Base-by-base conservation (phyloP, 2,888 invertebrate genomes). In the Andrena dorsata region DNA sequence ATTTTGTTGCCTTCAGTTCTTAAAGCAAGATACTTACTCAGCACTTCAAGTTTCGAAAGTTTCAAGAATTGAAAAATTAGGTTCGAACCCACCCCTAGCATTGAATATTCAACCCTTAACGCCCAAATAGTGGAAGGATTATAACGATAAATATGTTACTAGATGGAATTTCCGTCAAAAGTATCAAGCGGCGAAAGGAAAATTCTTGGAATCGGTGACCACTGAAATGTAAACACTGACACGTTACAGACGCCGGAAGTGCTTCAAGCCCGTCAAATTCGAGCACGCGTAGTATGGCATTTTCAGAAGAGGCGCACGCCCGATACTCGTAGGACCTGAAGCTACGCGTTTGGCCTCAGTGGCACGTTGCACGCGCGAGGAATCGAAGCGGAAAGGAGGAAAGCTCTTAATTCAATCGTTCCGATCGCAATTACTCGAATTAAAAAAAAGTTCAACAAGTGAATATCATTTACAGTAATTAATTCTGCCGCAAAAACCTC, bases 291-390 rank as follows among this genome's bases (percentile, higher is more conserved):
- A 30, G 28, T 71, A 47, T 8, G 49, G 75, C 84, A 86, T 86
- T 89, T 89, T 85, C 85, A 89, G 88, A 83, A 86, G 74, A 88
- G 79, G 77, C 84, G 87, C 79, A 81, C 76, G 79, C 87, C 53
- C 76, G 72, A 63, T 75, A 64, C 35, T 76, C 58, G 26, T 68
- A 80, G 76, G 80, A 83, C 64, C 60, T 16, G 69, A 35, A 47
- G 23, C 56, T 30, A 60, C 77, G 28, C 63, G 56, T 60, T 53
- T 66, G 53, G 35, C 60, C 23, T 85, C 83, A 85, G 87, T 80
- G 20, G 13, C 32, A 68, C 73, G 51, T 68, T 49, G 69, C 47
- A 58, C 82, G 71, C 51, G 64, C 71, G 47, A 30, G 26, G n/a
- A 47, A 20, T 26, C 63, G 71, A 65, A 79, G 30, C 28, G 47